phyloP scores from a whole-genome alignment of 1,140 invertebrate species.

The Magallana gigas region DNA sequence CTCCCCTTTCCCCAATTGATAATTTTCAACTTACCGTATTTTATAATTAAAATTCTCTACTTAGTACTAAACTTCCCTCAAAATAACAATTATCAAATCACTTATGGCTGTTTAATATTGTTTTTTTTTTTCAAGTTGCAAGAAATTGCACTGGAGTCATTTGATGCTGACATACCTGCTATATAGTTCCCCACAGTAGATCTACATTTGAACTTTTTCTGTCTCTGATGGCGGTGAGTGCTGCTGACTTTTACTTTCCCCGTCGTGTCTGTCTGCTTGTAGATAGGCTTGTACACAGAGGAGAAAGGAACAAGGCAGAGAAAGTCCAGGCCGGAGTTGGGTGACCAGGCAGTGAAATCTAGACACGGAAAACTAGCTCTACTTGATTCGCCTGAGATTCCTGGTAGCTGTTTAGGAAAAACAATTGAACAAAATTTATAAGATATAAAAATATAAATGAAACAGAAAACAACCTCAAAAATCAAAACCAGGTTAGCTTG shows the following conservation, averaged over 20 bases:
- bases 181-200: constrained; percentile 66
- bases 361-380: constrained; percentile 57
- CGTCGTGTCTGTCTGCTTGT: constrained; percentile 51
- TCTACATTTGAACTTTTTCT: constrained; percentile 64
- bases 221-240: constrained; percentile 63
- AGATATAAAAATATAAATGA: neutral
- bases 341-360: constrained; percentile 66
- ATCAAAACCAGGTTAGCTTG: no score
- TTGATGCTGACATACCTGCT: constrained; percentile 51
- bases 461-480: no score
- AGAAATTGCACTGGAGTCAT: no score
- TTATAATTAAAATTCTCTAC: no score
- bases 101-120: no score
- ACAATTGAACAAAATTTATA: neutral
- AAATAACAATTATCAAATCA: no score
- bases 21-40: no score
- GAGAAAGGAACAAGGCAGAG: constrained; percentile 67
- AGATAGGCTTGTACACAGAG: constrained; percentile 48
- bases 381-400: neutral
- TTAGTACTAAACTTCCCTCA: no score
- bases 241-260: constrained; percentile 63
- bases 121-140: no score
- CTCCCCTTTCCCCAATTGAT: no score
- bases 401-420: neutral
- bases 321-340: constrained; percentile 66